Evolutionary conservation across 2,888 invertebrate species (phyloP), one percentile per base, ranked within the genome.

Genomic region (Euphydryas editha): DNA sequence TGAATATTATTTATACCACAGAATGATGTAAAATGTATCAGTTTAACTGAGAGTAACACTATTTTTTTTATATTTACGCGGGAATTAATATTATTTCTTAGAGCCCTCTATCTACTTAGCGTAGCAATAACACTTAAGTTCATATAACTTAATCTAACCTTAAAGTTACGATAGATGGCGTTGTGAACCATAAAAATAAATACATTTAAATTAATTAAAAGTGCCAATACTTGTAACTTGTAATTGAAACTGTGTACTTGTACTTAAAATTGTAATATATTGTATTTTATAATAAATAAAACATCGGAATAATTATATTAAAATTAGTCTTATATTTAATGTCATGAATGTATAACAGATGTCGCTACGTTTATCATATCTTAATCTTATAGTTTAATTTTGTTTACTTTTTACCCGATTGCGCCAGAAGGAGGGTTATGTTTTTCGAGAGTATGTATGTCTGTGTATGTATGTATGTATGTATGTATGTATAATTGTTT

Each of bases 121-220:
- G 54, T 17, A 8, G 20, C n/a, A 47, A 47, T 47, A 47, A 47
- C 10, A n/a, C n/a, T n/a, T n/a, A n/a, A n/a, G 18, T 47, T 54
- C n/a, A 51, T 13, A 18, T 8, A n/a, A n/a, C n/a, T n/a, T n/a
- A n/a, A n/a, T n/a, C n/a, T 42, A 37, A 20, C 18, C 2, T 15
- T n/a, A 1, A 18, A 30, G 6, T 15, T 8, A 20, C 18, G 18
- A 51, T 44, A 62, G 62, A 36, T 62, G 55, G 62, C 44, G 55
- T n/a, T 55, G 18, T 18, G 18, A 17, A 1, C 24, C 0, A 2
- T n/a, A 1, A 15, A 20, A 3, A 15, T 49, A 15, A 24, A 0
- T 24, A n/a, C 30, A 15, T 24, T 24, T 21, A 24, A 21, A 21
- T 24, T 24, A n/a, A 24, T 15, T n/a, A 47, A 10, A 13, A 39